Base-by-base conservation (phyloP, 2,797 vertebrate species). In the Meriones psammophilus region DNA sequence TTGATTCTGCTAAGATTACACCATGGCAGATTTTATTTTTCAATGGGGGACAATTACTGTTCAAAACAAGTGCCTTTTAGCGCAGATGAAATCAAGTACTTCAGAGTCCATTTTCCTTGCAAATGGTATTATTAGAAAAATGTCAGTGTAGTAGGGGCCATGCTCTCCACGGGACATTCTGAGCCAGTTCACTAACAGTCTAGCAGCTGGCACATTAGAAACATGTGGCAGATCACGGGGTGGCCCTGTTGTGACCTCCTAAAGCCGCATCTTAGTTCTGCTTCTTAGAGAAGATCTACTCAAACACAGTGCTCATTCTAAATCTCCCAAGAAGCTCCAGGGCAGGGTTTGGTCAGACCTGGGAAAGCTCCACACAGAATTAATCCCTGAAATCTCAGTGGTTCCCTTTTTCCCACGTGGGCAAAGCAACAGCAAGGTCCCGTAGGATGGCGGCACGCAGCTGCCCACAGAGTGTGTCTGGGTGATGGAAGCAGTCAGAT, bases 1-100 rank as follows among this genome's bases (percentile, higher is more conserved):
- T 81, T 30, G 42, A 69, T 50, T 74, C 26, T 68, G 88, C 78
- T 36, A 62, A 84, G 73, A 77, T 91, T 89, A 94, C 5, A 64
- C 12, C 56, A 13, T 46, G 4, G 64, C n/a, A 89, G 30, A 93
- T 71, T 93, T 89, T 64, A 92, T 46, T 88, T 87, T 87, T 83
- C 94, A 86, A 77, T 10, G 68, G 33, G 24, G 85, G 66, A 92
- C 46, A 88, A 50, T 68, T 74, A 39, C 13, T 76, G 78, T 42
- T 76, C 58, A 58, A 97, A 92, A 78, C 64, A 91, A 95, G 74
- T 56, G 54, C 81, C 78, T 54, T 69, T 87, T 80, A 58, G 81
- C 91, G 89, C 76, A 93, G 88, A 81, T 93, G 71, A 68, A 26
- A 92, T 30, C 73, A 87, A 96, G 78, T 54, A 36, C 36, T 79